These are phyloP conservation scores for Dynastes maya DNA, from an alignment of 2,888 invertebrate genomes.

Conservation along the genomic window DNA sequence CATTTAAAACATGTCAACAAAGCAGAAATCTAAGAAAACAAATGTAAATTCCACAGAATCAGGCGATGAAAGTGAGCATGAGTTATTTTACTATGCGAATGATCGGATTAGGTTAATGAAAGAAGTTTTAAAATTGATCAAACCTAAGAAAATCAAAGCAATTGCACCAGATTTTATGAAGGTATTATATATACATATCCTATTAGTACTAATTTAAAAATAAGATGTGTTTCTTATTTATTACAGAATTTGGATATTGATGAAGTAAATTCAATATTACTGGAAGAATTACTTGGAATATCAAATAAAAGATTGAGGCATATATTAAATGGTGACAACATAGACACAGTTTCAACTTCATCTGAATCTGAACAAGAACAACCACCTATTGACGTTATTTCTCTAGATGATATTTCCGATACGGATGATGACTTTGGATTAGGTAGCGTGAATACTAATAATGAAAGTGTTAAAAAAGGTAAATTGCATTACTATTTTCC, in stretches of 20 bases:
- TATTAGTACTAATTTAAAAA: no score
- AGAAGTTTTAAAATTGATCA: slow-evolving; percentile 68
- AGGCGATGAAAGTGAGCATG: slow-evolving; percentile 66
- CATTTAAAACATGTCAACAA: slow-evolving; percentile 28
- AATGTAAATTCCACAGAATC: slow-evolving; percentile 48
- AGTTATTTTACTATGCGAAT: slow-evolving; percentile 66
- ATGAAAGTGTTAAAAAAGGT: slow-evolving; percentile 38
- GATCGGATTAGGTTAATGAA: slow-evolving; percentile 69
- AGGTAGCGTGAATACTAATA: slow-evolving; percentile 38
- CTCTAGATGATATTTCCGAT: slow-evolving; percentile 68
- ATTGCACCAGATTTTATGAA: slow-evolving; percentile 69
- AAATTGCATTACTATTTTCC: background rate
- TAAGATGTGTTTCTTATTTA: background rate
- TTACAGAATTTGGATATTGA: slow-evolving; percentile 65
- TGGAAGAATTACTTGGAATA: slow-evolving; percentile 69
- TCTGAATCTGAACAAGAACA: slow-evolving; percentile 65
- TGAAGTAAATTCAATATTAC: slow-evolving; percentile 68
- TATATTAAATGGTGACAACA: slow-evolving; percentile 67
- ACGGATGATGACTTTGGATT: slow-evolving; percentile 57
- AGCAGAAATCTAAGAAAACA: slow-evolving; percentile 38
- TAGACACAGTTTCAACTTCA: slow-evolving; percentile 66
- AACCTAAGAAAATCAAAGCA: slow-evolving; percentile 67
- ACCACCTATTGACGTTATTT: slow-evolving; percentile 64
- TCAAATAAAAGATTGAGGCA: slow-evolving; percentile 68
- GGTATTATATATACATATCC: slow-evolving; percentile 56